Evolutionary conservation across 2,113 vertebrate genomes (phyloP), one percentile per base, ranked within the genome.

Genomic region (Cynoglossus semilaevis): DNA sequence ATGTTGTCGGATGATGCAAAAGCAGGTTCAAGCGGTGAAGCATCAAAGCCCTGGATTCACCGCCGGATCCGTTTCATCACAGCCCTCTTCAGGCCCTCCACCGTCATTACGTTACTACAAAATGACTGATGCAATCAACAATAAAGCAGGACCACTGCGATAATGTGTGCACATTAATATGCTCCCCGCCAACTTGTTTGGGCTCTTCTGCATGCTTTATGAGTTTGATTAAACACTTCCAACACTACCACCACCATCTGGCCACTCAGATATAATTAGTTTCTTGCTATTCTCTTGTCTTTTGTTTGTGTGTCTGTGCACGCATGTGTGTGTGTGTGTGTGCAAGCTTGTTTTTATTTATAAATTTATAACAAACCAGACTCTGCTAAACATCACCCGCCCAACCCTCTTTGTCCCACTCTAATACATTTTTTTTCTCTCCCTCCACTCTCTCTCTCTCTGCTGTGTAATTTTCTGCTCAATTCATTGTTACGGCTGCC

Each of bases 151-250:
- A 44, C 42, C 53, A 3, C 10, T 3, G 56, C 42, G 55, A 66
- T 70, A 74, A 67, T n/a, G 49, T 37, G 7, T 0, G 36, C 67
- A 29, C 72, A 82, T 87, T 83, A 85, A 74, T 85, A 80, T 81
- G 76, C 83, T 70, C 69, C 52, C 51, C 64, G 36, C 53, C 64
- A 73, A 67, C 79, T 80, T 77, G 82, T 82, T 82, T 76, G 72
- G 71, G 53, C 67, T 72, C 74, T 65, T 67, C 69, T 64, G 68
- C 53, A 77, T 52, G 79, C 63, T 76, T 79, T 77, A 85, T 57
- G 75, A 72, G 75, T 84, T 84, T 86, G 82, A 88, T 88, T 85
- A 84, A 85, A 84, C 76, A 82, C 67, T 76, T 68, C 69, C 72
- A 61, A 74, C 68, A 38, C 73, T 35, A 51, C 70, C 71, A 65